Evolutionary conservation across 2,113 vertebrate genomes (phyloP), one percentile per base, ranked within the genome.

Genomic region (Eptatretus burgeri): DNA sequence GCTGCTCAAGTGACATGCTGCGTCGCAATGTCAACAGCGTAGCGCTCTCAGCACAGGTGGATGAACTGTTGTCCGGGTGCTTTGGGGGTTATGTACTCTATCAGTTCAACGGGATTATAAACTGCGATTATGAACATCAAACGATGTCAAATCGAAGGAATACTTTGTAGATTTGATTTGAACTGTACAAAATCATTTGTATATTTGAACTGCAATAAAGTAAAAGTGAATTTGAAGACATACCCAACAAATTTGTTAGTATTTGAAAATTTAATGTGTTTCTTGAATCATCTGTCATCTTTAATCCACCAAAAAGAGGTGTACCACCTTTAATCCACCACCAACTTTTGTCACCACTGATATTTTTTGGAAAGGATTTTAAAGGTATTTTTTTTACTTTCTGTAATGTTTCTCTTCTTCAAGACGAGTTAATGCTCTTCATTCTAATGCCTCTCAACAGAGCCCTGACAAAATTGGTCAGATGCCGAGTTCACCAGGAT

Each of bases 21-120:
- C 56, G 56, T 17, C 56, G 56, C n/a, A 60, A 60, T 13, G 56
- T 60, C n/a, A 60, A 60, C 20, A 60, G 56, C 56, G 56, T 60
- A n/a, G 56, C 56, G n/a, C n/a, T n/a, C 56, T 10, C 20, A 11
- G 11, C 56, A 20, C 56, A 60, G 12, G 56, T 60, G 56, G 20
- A 20, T 60, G 20, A 60, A 60, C 27, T 41, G 27, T 41, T 41
- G 27, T 41, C 27, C 27, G 27, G 27, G 7, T 41, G 27, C 27
- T 41, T 41, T 7, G 3, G 27, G 27, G 27, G 27, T 41, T 7
- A 41, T 7, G 7, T 41, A 7, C 27, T 5, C 27, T 41, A 41
- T 41, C 7, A 41, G 27, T 5, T 41, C n/a, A 41, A 41, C 27
- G 7, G 27, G 7, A 41, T 41, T 41, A 41, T 41, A 41, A 41